Percentiles rank a stretch among this genome's conserved stretches.
Conservation (phyloP, 2,113 vertebrate species). For the Pandion haliaetus region DNA sequence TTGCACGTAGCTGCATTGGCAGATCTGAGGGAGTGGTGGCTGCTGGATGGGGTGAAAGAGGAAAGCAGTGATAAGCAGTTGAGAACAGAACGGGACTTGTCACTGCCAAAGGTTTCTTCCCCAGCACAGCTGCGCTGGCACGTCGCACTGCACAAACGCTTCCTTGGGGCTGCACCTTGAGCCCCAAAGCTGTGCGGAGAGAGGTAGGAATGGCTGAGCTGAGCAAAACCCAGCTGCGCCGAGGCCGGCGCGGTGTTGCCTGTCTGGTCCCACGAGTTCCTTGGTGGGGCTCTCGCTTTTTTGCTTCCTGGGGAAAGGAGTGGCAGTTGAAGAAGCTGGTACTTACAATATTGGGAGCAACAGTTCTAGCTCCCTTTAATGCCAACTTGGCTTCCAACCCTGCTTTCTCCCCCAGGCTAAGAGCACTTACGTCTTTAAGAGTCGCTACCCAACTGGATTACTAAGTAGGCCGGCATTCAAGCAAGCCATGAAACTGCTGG, state of each 20-base stretch:
- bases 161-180: background rate
- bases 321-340: background rate
- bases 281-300: background rate
- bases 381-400: background rate
- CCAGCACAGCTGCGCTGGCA: background rate
- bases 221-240: background rate
- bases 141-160: rapidly evolving
- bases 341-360: background rate
- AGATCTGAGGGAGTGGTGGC: background rate
- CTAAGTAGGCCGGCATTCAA: background rate
- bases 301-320: background rate
- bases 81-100: background rate
- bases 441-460: background rate
- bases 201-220: background rate
- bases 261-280: background rate
- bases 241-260: rapidly evolving
- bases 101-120: background rate
- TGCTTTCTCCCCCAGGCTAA: background rate
- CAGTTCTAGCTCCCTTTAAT: background rate
- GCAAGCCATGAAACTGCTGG: background rate
- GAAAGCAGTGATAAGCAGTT: background rate
- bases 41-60: background rate
- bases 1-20: background rate
- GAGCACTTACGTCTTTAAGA: background rate
- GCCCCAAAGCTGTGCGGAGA: background rate